Base-by-base conservation (phyloP, 2,113 vertebrate species). In the Oryzias celebensis region DNA sequence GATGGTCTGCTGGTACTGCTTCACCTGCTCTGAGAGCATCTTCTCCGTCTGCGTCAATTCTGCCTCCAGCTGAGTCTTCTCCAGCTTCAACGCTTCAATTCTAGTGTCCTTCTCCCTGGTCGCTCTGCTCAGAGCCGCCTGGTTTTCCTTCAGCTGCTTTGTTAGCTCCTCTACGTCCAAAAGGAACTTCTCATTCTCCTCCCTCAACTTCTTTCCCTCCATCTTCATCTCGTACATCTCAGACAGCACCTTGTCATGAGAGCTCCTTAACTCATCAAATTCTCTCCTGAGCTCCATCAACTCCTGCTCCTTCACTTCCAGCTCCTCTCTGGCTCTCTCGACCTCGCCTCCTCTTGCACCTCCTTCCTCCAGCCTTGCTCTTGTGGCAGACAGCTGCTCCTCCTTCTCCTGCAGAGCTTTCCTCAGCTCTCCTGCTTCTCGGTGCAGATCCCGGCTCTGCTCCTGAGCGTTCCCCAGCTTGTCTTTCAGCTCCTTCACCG, bases 21-120 rank as follows among this genome's bases (percentile, higher is more conserved):
- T 83, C 0, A 83, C 71, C 82, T 96, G 93, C 52, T 96, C 94
- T 4, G 90, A 58, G 2, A 95, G 65, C 0, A 76, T 83, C 64
- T 76, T 90, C 80, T 96, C 92, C 0, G 79, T n/a, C 73, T 85
- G 92, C 23, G 80, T 88, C 68, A 97, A 56, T 58, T 97, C 94
- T 0, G 14, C 72, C 74, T 95, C 95, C 15, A 96, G 66, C 41
- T 93, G 93, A 1, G n/a, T 81, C 68, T 96, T 97, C 67, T 96
- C 95, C 59, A 91, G 74, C 86, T 90, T 94, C 56, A 95, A 77
- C 53, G 94, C 93, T 66, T 96, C 94, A 12, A 94, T 82, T 14
- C 92, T 52, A 15, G 90, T 90, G 18, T 93, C 90, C 80, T 94
- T 97, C 79, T 96, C 95, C 52, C 93, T 79, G 20, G 72, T 73